A percentile compares a stretch with the other conserved stretches of the same genome.
phyloP scores from a whole-genome alignment of 2,888 invertebrate genomes.

The Kuschelorhynchus macadamiae region DNA sequence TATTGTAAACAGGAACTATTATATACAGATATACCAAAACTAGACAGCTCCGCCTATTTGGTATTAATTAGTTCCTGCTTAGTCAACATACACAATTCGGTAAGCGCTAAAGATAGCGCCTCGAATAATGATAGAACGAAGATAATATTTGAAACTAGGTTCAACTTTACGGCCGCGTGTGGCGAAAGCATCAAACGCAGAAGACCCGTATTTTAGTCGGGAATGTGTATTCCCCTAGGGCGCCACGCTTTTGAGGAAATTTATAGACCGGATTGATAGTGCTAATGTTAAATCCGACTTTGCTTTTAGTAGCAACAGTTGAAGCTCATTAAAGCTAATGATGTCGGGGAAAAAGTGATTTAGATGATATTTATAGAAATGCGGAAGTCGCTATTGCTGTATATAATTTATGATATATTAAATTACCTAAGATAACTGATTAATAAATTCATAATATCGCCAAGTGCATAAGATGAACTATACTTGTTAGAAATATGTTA shows the following conservation, averaged over 20 bases:
- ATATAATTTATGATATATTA: too few species aligned
- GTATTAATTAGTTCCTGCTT: too few species aligned
- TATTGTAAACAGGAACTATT: too few species aligned
- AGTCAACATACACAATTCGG: too few species aligned
- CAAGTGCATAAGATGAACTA: too few species aligned
- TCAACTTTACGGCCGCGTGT: constrained; percentile 3
- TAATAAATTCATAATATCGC: too few species aligned
- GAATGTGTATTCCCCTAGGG: constrained; percentile 1
- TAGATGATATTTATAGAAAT: background rate
- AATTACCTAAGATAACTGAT: too few species aligned
- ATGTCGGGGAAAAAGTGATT: background rate
- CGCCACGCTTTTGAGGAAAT: background rate
- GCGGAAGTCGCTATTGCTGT: too few species aligned
- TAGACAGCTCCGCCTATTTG: too few species aligned
- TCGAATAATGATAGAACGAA: background rate
- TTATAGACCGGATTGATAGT: constrained; percentile 7
- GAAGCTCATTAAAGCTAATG: constrained; percentile 7
- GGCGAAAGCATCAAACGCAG: constrained; percentile 6
- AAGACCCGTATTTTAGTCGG: background rate
- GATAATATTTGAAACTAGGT: background rate
- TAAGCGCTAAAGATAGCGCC: too few species aligned
- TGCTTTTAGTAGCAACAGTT: constrained; percentile 29
- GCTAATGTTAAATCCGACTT: constrained; percentile 6
- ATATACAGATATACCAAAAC: too few species aligned
- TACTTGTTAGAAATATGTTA: too few species aligned